phyloP scores from a whole-genome alignment of 2,888 invertebrate species.

The Alitta virens region DNA sequence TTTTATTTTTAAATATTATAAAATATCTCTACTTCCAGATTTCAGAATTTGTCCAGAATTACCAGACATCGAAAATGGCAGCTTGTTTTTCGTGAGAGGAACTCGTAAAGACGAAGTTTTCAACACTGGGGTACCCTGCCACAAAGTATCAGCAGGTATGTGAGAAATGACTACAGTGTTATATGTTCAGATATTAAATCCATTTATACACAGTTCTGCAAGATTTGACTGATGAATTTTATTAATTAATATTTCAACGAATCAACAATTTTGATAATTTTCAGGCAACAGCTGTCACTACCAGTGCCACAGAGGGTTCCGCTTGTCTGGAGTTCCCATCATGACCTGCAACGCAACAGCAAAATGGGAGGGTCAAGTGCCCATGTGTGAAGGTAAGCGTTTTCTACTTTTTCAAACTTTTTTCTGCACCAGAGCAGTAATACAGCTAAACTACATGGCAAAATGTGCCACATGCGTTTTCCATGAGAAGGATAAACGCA shows the following conservation, averaged over 20 bases:
- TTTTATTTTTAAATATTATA: no score
- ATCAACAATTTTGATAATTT: slow-evolving; percentile 20
- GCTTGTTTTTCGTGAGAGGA: slow-evolving; percentile 32
- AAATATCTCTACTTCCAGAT: slow-evolving; percentile 1
- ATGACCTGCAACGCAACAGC: slow-evolving; percentile 34
- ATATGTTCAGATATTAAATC: no score
- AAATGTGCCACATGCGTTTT: no score
- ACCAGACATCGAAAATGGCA: slow-evolving; percentile 28
- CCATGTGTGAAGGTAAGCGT: slow-evolving; percentile 31
- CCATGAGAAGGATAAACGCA: no score
- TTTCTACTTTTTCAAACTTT: no score
- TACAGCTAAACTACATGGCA: no score
- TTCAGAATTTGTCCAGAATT: slow-evolving; percentile 24
- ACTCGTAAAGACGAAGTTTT: slow-evolving; percentile 28
- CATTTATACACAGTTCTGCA: no score
- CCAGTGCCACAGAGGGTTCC: slow-evolving; percentile 29
- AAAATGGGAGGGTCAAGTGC: slow-evolving; percentile 32
- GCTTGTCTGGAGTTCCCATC: slow-evolving; percentile 32
- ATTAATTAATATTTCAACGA: no score
- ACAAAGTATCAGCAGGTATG: slow-evolving; percentile 7
- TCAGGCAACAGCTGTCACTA: slow-evolving; percentile 32
- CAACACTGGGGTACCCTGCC: slow-evolving; percentile 29
- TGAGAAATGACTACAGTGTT: no score
- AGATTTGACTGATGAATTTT: no score
- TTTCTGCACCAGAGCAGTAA: no score